Evolutionary conservation across 2,797 vertebrate species (phyloP).

Genomic region (Sebastes kiyomatsui): DNA sequence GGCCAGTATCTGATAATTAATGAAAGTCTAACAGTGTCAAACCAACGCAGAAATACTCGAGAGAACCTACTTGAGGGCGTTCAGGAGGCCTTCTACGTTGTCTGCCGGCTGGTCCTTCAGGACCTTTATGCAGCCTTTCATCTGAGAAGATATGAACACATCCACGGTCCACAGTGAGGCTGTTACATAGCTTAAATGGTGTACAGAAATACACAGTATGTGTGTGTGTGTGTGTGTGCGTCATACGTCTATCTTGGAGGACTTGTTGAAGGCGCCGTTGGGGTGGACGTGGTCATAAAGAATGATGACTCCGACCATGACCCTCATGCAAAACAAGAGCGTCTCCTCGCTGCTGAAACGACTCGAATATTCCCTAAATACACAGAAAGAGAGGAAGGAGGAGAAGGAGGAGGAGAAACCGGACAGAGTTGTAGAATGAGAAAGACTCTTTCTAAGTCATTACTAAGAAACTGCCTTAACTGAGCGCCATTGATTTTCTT

Average conservation of each 20-base stretch:
- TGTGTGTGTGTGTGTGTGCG: too few species aligned
- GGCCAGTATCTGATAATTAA: not conserved
- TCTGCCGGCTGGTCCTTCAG: conserved; percentile 97
- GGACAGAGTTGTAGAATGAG: not conserved
- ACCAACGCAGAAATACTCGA: not conserved
- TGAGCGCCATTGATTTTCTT: not conserved
- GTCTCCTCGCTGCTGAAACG: conserved; percentile 97
- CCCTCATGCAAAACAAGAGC: conserved; percentile 97
- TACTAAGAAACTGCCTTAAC: not conserved
- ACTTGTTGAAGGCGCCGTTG: conserved; percentile 97
- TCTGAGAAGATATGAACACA: conserved; percentile 46
- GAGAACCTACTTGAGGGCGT: conserved; percentile 92
- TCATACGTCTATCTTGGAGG: conserved; percentile 98
- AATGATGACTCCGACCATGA: conserved; percentile 99
- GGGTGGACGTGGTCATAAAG: conserved; percentile 98
- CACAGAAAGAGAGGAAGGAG: not conserved
- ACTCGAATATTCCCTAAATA: conserved; percentile 92
- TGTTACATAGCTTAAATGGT: not conserved
- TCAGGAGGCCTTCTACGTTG: conserved; percentile 96
- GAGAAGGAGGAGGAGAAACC: too few species aligned
- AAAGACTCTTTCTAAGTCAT: not conserved
- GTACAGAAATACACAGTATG: too few species aligned
- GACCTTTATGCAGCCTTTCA: conserved; percentile 85
- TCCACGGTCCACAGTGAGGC: not conserved
- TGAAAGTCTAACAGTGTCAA: not conserved